A percentile compares a stretch with the other conserved stretches of the same genome.
Conservation (phyloP, 2,888 invertebrate species). For the Ceraclea dissimilis region DNA sequence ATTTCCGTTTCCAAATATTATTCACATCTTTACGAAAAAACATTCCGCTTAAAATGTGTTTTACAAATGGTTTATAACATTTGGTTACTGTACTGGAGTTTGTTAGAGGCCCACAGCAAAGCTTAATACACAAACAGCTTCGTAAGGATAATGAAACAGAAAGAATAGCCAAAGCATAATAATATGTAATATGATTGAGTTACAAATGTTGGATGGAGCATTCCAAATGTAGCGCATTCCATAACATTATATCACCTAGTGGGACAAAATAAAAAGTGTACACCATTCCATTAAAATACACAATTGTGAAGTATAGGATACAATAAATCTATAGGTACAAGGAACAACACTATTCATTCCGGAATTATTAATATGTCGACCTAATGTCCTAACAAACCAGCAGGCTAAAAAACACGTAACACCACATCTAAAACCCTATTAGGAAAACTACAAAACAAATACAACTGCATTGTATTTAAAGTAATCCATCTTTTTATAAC, state of each 20-base stretch:
- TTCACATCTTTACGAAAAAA: no score
- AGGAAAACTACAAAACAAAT: neutral
- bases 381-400: conserved; percentile 20
- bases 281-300: neutral
- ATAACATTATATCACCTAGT: neutral
- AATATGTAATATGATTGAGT: neutral
- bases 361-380: neutral
- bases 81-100: no score
- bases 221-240: neutral
- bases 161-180: no score
- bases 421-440: conserved; percentile 12
- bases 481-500: neutral
- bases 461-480: neutral
- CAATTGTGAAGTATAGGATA: no score
- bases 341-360: neutral
- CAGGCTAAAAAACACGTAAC: conserved; percentile 19
- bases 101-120: no score
- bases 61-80: no score
- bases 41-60: no score
- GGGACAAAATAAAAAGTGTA: neutral
- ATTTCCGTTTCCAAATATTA: no score
- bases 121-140: no score
- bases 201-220: neutral
- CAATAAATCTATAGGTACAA: neutral
- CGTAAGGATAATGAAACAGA: no score